Percentiles rank a stretch among this genome's conserved stretches.
These are phyloP conservation scores for Eufriesea mexicana DNA, from an alignment of 1,140 invertebrate genomes.

Conservation along the genomic window DNA sequence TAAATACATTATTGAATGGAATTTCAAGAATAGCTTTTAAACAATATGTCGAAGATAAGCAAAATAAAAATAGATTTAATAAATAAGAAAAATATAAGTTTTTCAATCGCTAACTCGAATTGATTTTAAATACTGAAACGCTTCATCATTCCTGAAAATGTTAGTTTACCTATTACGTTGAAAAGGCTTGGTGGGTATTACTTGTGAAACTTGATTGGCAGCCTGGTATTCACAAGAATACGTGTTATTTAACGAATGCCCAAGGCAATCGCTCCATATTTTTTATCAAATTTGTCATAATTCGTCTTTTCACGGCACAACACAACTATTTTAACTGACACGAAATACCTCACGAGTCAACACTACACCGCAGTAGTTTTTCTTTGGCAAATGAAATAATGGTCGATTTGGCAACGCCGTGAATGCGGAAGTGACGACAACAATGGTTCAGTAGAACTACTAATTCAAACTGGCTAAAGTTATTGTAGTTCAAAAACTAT, in stretches of 20 bases:
- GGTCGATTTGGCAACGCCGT: slow-evolving; percentile 45
- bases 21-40: not conserved
- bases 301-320: slow-evolving; percentile 17
- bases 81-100: not conserved
- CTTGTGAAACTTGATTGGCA: slow-evolving; percentile 21
- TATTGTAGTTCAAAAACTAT: not conserved
- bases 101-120: not conserved
- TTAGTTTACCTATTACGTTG: slow-evolving; percentile 22
- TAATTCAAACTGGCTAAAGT: slow-evolving; percentile 9
- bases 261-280: slow-evolving; percentile 52
- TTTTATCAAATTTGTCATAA: slow-evolving; percentile 55
- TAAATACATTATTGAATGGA: not conserved
- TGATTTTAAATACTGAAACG: not conserved
- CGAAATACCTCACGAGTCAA: slow-evolving; percentile 19
- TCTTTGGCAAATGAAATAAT: slow-evolving; percentile 13
- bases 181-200: slow-evolving; percentile 18
- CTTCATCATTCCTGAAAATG: not conserved
- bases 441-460: slow-evolving; percentile 17
- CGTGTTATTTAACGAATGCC: slow-evolving; percentile 75
- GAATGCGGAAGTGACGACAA: slow-evolving; percentile 37
- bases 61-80: not conserved
- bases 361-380: slow-evolving; percentile 17
- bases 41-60: not conserved
- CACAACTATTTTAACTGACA: slow-evolving; percentile 8
- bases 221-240: slow-evolving; percentile 46